phyloP scores from a whole-genome alignment of 2,113 vertebrate genomes.

The Haplochromis vanheusdeni region DNA sequence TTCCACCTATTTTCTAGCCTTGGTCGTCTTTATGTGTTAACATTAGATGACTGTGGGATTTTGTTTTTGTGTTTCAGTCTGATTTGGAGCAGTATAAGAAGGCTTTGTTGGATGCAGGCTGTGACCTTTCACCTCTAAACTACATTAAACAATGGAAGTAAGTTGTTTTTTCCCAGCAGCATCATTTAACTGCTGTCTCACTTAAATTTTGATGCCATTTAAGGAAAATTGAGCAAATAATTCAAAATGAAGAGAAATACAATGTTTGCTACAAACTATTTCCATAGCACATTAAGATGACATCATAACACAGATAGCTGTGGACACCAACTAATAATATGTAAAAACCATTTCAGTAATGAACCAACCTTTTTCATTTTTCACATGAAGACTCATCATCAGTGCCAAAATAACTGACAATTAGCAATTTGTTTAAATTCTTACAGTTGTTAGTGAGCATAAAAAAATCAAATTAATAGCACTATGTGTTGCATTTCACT shows the following conservation, averaged over 20 bases:
- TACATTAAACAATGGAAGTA: conserved; percentile 99
- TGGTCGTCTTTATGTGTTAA: not conserved
- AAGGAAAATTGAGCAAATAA: not conserved
- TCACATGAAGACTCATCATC: not conserved
- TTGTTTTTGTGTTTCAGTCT: conserved; percentile 64
- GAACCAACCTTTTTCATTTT: not conserved
- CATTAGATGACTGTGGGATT: not conserved
- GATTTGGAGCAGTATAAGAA: conserved; percentile 96
- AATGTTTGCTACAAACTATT: not conserved
- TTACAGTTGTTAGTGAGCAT: too few relatives aligned
- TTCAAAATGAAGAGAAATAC: not conserved
- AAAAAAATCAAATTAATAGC: too few relatives aligned
- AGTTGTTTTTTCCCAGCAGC: conserved; percentile 49
- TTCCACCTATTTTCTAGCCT: not conserved
- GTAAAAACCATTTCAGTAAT: not conserved
- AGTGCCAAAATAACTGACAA: not conserved
- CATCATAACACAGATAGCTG: not conserved
- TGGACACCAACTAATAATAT: not conserved
- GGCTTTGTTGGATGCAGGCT: conserved; percentile 83
- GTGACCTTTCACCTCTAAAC: conserved; percentile 87
- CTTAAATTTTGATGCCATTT: not conserved
- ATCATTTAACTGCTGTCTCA: not conserved
- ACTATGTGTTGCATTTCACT: too few relatives aligned
- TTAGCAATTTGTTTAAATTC: not conserved
- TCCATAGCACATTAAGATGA: not conserved